Percentiles rank a stretch among this genome's conserved stretches.
Evolutionary conservation across 1,140 invertebrate genomes (phyloP).

Genomic region (Frieseomelitta varia): DNA sequence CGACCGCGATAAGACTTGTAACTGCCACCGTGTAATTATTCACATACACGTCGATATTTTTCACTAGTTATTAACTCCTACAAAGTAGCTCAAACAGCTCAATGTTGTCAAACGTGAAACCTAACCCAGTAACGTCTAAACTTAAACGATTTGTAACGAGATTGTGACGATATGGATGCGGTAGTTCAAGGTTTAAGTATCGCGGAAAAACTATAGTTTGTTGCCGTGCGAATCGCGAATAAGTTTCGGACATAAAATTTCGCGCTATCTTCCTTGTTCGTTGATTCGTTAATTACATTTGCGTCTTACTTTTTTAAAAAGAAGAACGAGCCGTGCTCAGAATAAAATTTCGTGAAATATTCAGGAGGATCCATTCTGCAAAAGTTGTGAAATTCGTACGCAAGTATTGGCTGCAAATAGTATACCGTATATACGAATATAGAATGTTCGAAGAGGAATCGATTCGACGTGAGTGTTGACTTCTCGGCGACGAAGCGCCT

Average conservation of each 20-base stretch:
- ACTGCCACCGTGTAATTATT: no score
- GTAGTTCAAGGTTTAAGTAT: not conserved
- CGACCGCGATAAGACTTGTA: not conserved
- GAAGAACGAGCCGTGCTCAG: no score
- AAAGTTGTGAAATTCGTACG: not conserved
- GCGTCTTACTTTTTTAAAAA: not conserved
- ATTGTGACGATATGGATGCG: not conserved
- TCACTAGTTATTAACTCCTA: not conserved
- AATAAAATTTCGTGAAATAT: conserved; percentile 4
- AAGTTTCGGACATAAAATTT: no score
- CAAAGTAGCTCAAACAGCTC: no score
- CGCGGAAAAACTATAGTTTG: no score
- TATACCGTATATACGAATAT: not conserved
- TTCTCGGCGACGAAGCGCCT: not conserved
- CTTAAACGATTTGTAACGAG: not conserved
- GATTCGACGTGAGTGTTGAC: not conserved
- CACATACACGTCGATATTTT: no score
- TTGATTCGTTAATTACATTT: conserved; percentile 1
- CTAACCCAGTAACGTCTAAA: no score
- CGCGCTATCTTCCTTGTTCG: not conserved
- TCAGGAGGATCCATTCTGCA: not conserved
- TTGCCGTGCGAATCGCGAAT: not conserved
- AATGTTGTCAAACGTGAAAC: not conserved
- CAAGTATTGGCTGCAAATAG: not conserved
- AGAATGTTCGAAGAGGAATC: not conserved